Base-by-base conservation (phyloP, 2,113 vertebrate species). In the Clinocottus analis region DNA sequence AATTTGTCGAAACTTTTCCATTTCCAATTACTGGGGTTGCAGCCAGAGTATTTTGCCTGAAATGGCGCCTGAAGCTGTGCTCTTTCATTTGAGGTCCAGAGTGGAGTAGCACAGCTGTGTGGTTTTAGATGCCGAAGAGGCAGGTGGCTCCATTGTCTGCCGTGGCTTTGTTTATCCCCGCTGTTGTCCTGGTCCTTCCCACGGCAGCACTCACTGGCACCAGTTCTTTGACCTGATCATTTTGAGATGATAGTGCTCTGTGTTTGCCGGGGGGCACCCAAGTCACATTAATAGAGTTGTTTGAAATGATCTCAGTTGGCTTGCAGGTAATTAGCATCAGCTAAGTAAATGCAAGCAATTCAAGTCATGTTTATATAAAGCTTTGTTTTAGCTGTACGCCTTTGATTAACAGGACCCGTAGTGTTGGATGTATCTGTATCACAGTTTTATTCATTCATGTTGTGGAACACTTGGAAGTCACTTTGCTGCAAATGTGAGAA, bases 61-160 rank as follows among this genome's bases (percentile, higher is more conserved):
- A 78, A 41, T 23, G 39, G 29, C 56, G 82, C 80, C 79, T 37
- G 70, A 60, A 67, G 84, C 69, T 8, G 29, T 8, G 51, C 41
- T 31, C 72, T 78, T 77, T 77, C 39, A 56, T 80, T 71, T 53
- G 47, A 77, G 39, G 67, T 68, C 75, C 64, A 43, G n/a, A 66
- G 66, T 21, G 0, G 59, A 83, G 65, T 70, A 72, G 56, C 78
- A 56, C 72, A 63, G 65, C 64, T 19, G 82, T 83, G 66, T 13
- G 70, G 68, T 35, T 55, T 79, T 65, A 74, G 66, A 84, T 33
- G 25, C 53, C 25, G 53, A 61, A 47, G 75, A 83, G 77, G 74
- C 86, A 92, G 87, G 85, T 90, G 83, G 85, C 75, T 43, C 71
- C 53, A 85, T 86, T 90, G 81, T 92, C 31, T 79, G 49, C 39